phyloP scores from a whole-genome alignment of 2,888 invertebrate species.

The Seira musarum region DNA sequence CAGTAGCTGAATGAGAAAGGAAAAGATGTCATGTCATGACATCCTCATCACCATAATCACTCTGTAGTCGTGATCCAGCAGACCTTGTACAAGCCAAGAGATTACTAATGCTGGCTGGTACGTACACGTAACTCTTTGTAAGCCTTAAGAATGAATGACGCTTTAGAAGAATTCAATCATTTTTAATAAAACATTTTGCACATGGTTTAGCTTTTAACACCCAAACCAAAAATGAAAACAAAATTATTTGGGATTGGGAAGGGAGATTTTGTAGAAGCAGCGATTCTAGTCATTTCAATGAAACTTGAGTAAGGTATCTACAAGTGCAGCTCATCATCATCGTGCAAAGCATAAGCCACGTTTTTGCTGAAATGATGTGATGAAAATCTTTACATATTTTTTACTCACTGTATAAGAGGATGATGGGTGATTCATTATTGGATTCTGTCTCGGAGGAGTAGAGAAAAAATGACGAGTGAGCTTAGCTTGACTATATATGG shows the following conservation, averaged over 20 bases:
- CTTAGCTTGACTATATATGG: constrained; percentile 36
- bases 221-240: too few species aligned
- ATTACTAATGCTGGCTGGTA: not conserved
- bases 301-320: too few species aligned
- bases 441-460: not conserved
- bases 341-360: constrained; percentile 7
- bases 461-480: not conserved
- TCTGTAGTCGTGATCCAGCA: constrained; percentile 50
- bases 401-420: too few species aligned
- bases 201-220: not conserved
- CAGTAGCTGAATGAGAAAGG: too few species aligned
- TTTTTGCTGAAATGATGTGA: too few species aligned
- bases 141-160: constrained; percentile 36
- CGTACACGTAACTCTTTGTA: too few species aligned
- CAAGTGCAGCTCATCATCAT: constrained; percentile 20
- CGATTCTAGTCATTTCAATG: too few species aligned
- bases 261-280: too few species aligned
- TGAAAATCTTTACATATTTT: not conserved
- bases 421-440: not conserved
- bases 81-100: constrained; percentile 43
- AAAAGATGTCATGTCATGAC: constrained; percentile 50
- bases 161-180: constrained; percentile 17
- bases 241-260: too few species aligned
- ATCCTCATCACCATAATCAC: constrained; percentile 40
- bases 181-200: not conserved